These are phyloP conservation scores for Sympetrum striolatum DNA, from an alignment of 2,888 invertebrate species.

Conservation along the genomic window DNA sequence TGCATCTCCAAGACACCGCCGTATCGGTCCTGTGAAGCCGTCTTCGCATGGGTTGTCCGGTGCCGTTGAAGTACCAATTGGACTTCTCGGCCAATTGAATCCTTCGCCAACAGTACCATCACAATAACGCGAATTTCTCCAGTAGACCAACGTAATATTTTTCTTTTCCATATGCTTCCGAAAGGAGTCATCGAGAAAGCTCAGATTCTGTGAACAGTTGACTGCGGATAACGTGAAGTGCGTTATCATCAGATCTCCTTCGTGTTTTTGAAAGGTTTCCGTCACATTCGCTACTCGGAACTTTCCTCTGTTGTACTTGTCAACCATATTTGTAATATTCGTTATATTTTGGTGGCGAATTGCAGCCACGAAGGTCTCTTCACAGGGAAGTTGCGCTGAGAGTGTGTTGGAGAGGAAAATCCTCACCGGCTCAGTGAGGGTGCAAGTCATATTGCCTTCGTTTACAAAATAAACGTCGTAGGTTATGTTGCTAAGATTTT, in stretches of 20 bases:
- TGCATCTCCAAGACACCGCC: slow-evolving; percentile 45
- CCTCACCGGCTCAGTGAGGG: background rate
- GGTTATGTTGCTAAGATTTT: background rate
- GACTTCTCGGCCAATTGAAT: background rate
- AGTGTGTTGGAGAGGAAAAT: background rate
- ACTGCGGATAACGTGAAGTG: no score
- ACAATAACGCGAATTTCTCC: slow-evolving; percentile 45
- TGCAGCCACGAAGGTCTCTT: background rate
- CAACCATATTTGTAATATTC: background rate
- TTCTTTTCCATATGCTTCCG: background rate
- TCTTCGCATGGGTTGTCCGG: slow-evolving; percentile 20
- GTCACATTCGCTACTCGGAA: background rate
- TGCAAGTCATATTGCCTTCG: background rate
- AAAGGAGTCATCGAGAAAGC: no score
- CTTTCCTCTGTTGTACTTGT: no score
- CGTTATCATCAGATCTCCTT: no score
- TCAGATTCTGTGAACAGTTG: no score
- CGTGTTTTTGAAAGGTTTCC: background rate
- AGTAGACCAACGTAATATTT: background rate
- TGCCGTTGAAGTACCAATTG: background rate
- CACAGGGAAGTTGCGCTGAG: background rate
- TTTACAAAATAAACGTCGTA: background rate
- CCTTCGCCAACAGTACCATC: background rate
- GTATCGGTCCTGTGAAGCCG: background rate
- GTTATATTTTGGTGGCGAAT: background rate